Evolutionary conservation across 2,888 invertebrate genomes (phyloP), one percentile per base, ranked within the genome.

Genomic region (Eudasyphora cyanicolor): DNA sequence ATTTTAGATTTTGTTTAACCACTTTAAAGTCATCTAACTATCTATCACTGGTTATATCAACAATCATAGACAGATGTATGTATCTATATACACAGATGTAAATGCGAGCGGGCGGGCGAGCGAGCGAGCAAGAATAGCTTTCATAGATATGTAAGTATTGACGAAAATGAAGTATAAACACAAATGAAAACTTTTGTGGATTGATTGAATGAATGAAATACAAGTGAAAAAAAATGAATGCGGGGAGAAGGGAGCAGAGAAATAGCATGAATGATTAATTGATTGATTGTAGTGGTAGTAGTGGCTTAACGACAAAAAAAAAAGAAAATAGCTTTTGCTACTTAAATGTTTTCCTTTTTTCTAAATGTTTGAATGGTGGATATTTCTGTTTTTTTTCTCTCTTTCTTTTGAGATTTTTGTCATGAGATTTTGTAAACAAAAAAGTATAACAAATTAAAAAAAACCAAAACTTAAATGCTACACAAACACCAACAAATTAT

Each of bases 401-500:
- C 32, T 32, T 32, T 35, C 21, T 21, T 27, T 51, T 73, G 38
- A 73, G n/a, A 42, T 70, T 70, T 45, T 70, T 17, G 57, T 60
- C 57, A 57, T 70, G 49, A 49, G 45, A 1, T n/a, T 74, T n/a
- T 77, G 29, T 60, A 70, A 67, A 24, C 49, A 54, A 79, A 82
- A 73, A 19, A 51, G 38, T 38, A 38, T 45, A 45, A 67, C 57
- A 84, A 80, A 76, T 76, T 29, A 54, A 77, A 75, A 57, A 74
- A 45, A 86, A 87, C 87, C 87, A 85, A 87, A 87, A 88, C 87
- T 87, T 87, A 89, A 88, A 89, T 88, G 88, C 89, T 89, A 89
- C 88, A 89, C 89, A 89, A 89, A 89, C 89, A 89, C 89, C 89
- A 89, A 88, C 87, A 85, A 86, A 86, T 85, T 87, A 86, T 84